These are phyloP conservation scores for western clawed frog (Xenopus tropicalis) DNA, from an alignment of 2,113 vertebrate species.

Conservation along the genomic window DNA sequence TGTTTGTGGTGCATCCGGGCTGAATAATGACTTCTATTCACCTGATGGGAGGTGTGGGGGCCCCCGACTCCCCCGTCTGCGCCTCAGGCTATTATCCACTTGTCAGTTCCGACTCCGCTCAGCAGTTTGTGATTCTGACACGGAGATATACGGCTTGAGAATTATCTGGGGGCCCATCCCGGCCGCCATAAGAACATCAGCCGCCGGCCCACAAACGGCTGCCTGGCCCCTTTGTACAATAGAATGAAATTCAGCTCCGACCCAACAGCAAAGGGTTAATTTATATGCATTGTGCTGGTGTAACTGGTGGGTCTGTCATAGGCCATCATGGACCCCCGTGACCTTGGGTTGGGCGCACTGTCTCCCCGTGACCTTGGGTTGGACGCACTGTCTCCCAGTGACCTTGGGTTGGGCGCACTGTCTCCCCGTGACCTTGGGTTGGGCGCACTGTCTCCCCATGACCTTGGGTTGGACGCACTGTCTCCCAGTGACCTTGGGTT, in stretches of 20 bases:
- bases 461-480: no score
- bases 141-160: constrained; percentile 69
- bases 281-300: no score
- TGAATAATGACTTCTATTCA: constrained; percentile 98
- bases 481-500: no score
- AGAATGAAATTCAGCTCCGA: not conserved
- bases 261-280: constrained; percentile 18
- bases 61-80: constrained; percentile 73
- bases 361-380: no score
- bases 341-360: no score
- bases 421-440: no score
- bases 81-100: constrained; percentile 92
- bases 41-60: constrained; percentile 75
- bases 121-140: constrained; percentile 75
- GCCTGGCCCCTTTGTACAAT: constrained; percentile 45
- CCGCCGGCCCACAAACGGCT: constrained; percentile 51
- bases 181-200: constrained; percentile 61
- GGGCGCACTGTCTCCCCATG: no score
- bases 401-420: no score
- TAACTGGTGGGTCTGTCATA: no score
- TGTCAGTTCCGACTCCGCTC: constrained; percentile 78
- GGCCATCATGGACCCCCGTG: no score
- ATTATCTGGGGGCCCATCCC: constrained; percentile 66
- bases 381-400: no score
- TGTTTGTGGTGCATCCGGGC: constrained; percentile 78